Conservation (phyloP, 1,140 invertebrate genomes). For the Caenorhabditis brenneri region DNA sequence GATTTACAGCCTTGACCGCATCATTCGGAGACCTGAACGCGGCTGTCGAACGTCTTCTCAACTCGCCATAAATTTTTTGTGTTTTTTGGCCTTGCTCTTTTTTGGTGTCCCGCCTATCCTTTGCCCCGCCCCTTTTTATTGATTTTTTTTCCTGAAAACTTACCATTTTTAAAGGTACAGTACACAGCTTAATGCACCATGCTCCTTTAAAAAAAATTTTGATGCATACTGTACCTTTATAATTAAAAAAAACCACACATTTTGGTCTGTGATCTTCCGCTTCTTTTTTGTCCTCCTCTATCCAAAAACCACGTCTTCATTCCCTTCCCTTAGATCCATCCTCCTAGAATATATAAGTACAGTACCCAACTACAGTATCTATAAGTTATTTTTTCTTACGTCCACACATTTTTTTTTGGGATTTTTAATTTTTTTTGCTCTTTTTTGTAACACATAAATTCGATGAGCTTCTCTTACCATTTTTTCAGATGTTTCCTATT, state of each 20-base stretch:
- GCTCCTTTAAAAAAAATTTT: too few species aligned
- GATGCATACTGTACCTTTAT: too few species aligned
- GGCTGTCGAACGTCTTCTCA: slow-evolving; percentile 55
- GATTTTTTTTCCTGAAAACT: background rate
- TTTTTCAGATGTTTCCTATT: too few species aligned
- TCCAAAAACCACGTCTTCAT: background rate
- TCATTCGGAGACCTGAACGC: slow-evolving; percentile 48
- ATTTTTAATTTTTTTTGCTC: background rate
- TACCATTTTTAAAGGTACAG: background rate
- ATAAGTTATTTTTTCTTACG: too few species aligned
- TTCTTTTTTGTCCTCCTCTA: background rate
- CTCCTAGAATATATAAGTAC: too few species aligned
- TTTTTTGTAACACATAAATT: too few species aligned
- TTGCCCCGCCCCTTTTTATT: background rate
- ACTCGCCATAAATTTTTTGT: slow-evolving; percentile 10
- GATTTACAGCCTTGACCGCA: slow-evolving; percentile 55
- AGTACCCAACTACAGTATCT: too few species aligned
- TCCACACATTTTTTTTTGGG: background rate
- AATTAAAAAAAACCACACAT: background rate
- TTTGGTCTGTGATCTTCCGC: background rate
- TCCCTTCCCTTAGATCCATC: background rate
- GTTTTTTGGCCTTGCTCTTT: too few species aligned
- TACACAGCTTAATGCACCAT: too few species aligned
- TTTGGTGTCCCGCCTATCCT: background rate
- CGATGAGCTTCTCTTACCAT: too few species aligned